Evolutionary conservation across 2,113 vertebrate species (phyloP), one percentile per base, ranked within the genome.

Genomic region (Daboia siamensis): DNA sequence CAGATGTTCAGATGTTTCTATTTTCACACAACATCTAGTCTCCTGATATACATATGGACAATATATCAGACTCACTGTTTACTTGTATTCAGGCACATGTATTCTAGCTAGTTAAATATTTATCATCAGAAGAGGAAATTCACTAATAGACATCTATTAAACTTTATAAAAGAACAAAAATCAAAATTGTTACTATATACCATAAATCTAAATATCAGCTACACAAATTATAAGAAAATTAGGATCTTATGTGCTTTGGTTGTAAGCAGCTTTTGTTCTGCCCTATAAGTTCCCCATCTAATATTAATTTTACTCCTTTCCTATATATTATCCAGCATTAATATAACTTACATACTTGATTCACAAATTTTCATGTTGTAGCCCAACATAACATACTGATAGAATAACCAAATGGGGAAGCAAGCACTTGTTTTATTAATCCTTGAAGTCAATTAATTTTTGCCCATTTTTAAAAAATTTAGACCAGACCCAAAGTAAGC

Each of bases 211-310:
- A 94, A 95, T 94, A 95, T 88, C 93, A 95, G 91, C 74, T 94
- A 89, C 93, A 93, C 94, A 95, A 94, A 90, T 91, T 91, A 80
- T 93, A 93, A 94, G 91, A 95, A 96, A 95, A 96, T 95, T 94
- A 96, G 91, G 96, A 95, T 95, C 86, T 90, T 96, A 92, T 95
- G 54, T 95, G 13, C 39, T 94, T 3, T 0, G 87, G 46, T 96
- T 89, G 91, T 94, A 96, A 93, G 93, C 90, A 96, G 93, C 57
- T 95, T 87, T 96, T 57, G 91, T 96, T 97, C 86, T 74, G 96
- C 91, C 87, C 86, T 94, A 95, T 94, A 93, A 96, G 90, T 95
- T 95, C 91, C 29, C 90, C 61, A 95, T 93, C 90, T 94, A 96
- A 96, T 94, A 87, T 94, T 93, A 94, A 95, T 86, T 92, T 96